phyloP scores from a whole-genome alignment of 2,113 vertebrate species.

The Acanthisitta chloris region DNA sequence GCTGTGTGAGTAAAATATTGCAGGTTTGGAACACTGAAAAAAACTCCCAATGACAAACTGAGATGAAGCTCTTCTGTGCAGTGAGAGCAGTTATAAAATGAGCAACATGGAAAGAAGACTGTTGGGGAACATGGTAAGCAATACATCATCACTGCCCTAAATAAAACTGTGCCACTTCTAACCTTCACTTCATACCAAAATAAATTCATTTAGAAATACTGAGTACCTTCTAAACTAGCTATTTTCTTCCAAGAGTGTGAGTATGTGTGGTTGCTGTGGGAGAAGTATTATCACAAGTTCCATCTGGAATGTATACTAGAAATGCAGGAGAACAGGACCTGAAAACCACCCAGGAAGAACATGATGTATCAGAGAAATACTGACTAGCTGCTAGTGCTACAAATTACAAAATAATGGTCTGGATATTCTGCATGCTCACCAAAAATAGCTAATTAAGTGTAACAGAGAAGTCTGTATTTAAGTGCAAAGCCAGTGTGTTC shows the following conservation, averaged over 20 bases:
- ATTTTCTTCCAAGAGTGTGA: background rate
- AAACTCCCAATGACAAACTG: background rate
- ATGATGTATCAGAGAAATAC: background rate
- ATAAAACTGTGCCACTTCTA: slow-evolving; percentile 13
- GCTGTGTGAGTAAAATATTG: background rate
- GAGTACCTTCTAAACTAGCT: background rate
- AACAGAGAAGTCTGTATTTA: background rate
- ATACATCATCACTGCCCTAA: background rate
- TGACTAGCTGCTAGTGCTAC: background rate
- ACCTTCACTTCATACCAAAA: slow-evolving; percentile 31
- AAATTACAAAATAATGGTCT: background rate
- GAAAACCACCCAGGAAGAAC: background rate
- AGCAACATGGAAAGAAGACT: background rate
- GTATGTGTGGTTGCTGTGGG: background rate
- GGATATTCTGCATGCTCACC: background rate
- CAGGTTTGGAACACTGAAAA: background rate
- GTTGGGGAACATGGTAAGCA: background rate
- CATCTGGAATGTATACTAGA: background rate
- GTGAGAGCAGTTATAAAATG: background rate
- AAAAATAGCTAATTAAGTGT: background rate
- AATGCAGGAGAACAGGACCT: background rate
- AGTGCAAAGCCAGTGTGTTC: background rate
- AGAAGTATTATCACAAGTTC: background rate
- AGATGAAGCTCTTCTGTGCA: background rate
- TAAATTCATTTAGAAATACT: slow-evolving; percentile 16